These are phyloP conservation scores for Acanthoscelides obtectus DNA, from an alignment of 2,888 invertebrate species.

Conservation along the genomic window DNA sequence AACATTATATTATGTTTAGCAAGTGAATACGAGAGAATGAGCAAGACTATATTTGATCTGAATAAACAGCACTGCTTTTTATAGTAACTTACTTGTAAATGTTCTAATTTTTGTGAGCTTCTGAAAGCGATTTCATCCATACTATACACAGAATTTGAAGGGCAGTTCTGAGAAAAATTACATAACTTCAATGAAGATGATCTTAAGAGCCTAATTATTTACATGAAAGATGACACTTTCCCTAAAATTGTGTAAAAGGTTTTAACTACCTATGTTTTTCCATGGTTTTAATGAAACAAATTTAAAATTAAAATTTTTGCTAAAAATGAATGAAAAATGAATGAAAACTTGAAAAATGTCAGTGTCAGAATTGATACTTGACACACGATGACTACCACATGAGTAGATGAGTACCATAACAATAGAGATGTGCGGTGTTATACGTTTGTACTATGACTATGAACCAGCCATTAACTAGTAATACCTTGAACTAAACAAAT, in stretches of 20 bases:
- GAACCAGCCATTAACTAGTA: too few species aligned
- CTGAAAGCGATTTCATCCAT: conserved; percentile 44
- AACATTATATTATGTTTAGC: too few species aligned
- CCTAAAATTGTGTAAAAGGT: background rate
- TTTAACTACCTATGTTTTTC: too few species aligned
- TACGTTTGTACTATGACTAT: too few species aligned
- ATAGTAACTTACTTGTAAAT: conserved; percentile 36
- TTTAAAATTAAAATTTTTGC: background rate
- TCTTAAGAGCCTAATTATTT: background rate
- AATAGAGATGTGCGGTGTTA: too few species aligned
- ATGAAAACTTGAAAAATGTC: background rate
- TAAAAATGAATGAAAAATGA: background rate
- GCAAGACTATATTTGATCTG: too few species aligned
- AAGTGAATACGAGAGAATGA: too few species aligned
- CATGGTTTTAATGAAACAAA: background rate
- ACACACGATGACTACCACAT: too few species aligned
- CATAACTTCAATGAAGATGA: conserved; percentile 5
- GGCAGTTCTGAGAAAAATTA: conserved; percentile 13
- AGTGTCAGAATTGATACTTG: background rate
- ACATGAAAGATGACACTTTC: background rate
- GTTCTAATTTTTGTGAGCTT: conserved; percentile 40
- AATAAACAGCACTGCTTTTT: too few species aligned
- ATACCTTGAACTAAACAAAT: too few species aligned
- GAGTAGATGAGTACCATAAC: too few species aligned
- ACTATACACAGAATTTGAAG: too few species aligned